Base-by-base conservation (phyloP, 2,113 vertebrate species). In the Galbula dea region DNA sequence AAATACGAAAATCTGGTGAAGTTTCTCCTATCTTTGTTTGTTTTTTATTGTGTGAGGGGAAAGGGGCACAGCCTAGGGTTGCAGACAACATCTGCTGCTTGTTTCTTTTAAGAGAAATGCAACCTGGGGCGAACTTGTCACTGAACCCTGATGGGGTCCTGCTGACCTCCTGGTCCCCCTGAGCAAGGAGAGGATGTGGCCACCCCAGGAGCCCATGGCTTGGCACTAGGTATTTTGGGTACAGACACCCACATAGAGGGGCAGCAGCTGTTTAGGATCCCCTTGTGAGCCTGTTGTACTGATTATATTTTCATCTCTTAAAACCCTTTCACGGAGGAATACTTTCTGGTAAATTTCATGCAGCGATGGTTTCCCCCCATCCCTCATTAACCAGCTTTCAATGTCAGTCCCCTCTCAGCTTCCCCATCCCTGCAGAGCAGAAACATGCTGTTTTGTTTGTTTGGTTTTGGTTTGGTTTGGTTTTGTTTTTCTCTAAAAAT, bases 31-130 rank as follows among this genome's bases (percentile, higher is more conserved):
- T 51, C 68, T 91, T 58, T 73, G 73, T 75, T 90, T 86, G 75
- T 32, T 46, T 83, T 92, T 88, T 74, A 55, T 59, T 43, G 75
- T 18, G 37, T 4, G 61, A 83, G 78, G 75, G 79, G 91, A 86
- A 90, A 90, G 90, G 88, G 76, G 91, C 69, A 63, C 27, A 65
- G 80, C 52, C 61, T 0, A 0, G 54, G 41, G 67, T 43, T 62
- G 75, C 57, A 71, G 91, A 74, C 18, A 22, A 93, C 89, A 94
- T 97, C 95, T 96, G 93, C 93, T 92, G 69, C 83, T 87, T 1
- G 27, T 95, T 96, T 90, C 89, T 95, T 68, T 78, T 45, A 51
- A 89, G 46, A 77, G 46, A 93, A 96, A 79, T 3, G 6, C 74
- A 80, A 83, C 74, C 77, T 51, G 61, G 81, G 36, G 73, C 4